Conservation (phyloP, 2,888 invertebrate species). For the Lepidochitona cinerea region DNA sequence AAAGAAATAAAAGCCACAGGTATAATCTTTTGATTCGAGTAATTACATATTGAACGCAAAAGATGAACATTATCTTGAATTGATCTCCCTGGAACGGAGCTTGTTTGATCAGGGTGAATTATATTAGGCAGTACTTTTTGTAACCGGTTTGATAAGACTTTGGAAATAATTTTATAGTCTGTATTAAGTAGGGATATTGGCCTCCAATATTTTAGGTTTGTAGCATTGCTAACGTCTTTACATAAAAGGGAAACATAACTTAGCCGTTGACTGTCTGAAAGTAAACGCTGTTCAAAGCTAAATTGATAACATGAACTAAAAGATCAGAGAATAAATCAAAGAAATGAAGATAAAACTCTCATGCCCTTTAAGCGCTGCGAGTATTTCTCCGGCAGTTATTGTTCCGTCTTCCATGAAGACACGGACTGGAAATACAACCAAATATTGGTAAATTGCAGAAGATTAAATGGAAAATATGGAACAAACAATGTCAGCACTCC, state of each 20-base stretch:
- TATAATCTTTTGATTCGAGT: conserved; percentile 12
- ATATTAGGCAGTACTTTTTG: conserved; percentile 11
- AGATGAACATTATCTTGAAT: conserved; percentile 15
- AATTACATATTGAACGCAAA: conserved; percentile 17
- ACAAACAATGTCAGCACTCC: not conserved
- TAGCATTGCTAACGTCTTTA: not conserved
- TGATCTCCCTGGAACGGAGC: conserved; percentile 8
- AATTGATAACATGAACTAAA: not conserved
- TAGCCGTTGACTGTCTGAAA: not conserved
- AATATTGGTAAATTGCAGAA: not conserved
- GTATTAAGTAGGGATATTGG: conserved; percentile 16
- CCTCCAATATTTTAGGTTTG: conserved; percentile 10
- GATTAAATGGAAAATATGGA: conserved; percentile 5
- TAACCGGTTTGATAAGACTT: conserved; percentile 14
- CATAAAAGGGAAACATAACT: not conserved
- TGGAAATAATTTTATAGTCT: conserved; percentile 18
- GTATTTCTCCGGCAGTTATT: conserved; percentile 9
- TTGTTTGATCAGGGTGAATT: conserved; percentile 18
- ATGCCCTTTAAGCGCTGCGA: conserved; percentile 18
- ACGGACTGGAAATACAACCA: conserved; percentile 11
- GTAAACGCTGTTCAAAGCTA: not conserved
- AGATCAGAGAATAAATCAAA: not conserved
- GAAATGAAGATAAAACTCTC: conserved; percentile 15
- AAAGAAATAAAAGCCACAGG: not conserved
- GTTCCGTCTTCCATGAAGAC: not conserved